Conservation (phyloP, 2,113 vertebrate species). For the Paradoxurus hermaphroditus region DNA sequence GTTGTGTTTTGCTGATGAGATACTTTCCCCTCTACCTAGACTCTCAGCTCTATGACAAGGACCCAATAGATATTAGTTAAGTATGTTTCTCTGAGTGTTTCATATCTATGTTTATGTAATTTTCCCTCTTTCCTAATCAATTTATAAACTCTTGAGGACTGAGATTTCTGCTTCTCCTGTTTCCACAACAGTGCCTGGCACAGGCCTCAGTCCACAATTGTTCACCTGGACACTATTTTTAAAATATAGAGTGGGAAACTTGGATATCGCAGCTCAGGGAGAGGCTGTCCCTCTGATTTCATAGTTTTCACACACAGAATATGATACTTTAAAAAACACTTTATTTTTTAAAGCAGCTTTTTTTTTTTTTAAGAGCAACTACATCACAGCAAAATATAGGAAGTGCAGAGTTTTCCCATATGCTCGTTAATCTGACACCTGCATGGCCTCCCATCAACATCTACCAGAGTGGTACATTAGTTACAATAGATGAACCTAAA, state of each 20-base stretch:
- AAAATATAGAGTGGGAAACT: neutral
- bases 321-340: neutral
- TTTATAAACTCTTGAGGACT: neutral
- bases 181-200: neutral
- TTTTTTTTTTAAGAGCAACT: neutral
- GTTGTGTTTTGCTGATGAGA: neutral
- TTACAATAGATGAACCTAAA: neutral
- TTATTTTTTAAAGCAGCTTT: neutral
- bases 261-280: neutral
- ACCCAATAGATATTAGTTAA: neutral
- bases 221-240: neutral
- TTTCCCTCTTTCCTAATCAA: neutral
- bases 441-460: no score
- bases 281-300: neutral
- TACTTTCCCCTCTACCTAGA: neutral
- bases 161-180: neutral
- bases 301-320: neutral
- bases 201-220: neutral
- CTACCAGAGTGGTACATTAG: neutral
- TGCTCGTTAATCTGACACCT: rapidly evolving
- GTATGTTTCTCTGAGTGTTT: neutral
- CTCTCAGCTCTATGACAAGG: neutral
- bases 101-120: neutral
- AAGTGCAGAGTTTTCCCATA: neutral
- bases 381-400: neutral